These are phyloP conservation scores for Cotesia typhae DNA, from an alignment of 1,140 invertebrate genomes.

Conservation along the genomic window DNA sequence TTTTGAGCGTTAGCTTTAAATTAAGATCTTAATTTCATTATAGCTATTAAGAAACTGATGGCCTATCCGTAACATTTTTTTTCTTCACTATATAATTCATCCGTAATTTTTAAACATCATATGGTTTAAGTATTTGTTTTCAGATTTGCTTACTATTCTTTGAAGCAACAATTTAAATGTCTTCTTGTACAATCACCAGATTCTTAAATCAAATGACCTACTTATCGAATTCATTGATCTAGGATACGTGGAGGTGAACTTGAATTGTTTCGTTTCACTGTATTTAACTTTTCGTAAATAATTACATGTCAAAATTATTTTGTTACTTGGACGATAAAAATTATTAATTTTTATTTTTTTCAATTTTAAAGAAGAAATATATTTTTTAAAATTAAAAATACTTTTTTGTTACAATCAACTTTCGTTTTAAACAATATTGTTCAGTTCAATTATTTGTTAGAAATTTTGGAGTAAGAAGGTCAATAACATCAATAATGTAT, in stretches of 20 bases:
- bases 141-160: background rate
- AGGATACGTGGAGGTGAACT: background rate
- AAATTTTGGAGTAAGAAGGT: background rate
- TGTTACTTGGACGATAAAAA: too few species aligned
- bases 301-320: background rate
- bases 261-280: background rate
- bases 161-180: background rate
- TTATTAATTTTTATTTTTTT: too few species aligned
- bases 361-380: too few species aligned
- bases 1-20: slow-evolving; percentile 22
- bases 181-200: background rate
- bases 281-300: background rate
- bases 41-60: slow-evolving; percentile 9
- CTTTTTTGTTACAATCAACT: too few species aligned
- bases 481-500: background rate
- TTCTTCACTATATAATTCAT: slow-evolving; percentile 4
- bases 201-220: slow-evolving; percentile 39
- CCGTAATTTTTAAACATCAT: background rate
- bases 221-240: slow-evolving; percentile 30
- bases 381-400: too few species aligned
- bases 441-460: too few species aligned
- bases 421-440: too few species aligned
- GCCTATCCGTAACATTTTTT: slow-evolving; percentile 17
- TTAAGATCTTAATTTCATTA: background rate
- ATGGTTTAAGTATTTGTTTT: background rate